Base-by-base conservation (phyloP, 2,888 invertebrate genomes). In the Lottia scabra region DNA sequence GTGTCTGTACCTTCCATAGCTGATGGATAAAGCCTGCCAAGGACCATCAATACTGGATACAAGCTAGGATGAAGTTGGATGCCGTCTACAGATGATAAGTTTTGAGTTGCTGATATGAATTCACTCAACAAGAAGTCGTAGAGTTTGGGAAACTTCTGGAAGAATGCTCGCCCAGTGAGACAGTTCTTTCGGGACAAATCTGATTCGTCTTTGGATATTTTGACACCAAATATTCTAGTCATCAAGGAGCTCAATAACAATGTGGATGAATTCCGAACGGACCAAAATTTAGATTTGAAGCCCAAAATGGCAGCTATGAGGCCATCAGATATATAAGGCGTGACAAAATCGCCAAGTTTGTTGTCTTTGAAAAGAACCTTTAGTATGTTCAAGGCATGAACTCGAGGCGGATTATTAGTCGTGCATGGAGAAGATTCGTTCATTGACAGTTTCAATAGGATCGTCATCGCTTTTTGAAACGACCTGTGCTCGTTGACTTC, bases 301-400 rank as follows among this genome's bases (percentile, higher is more conserved):
- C 95, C 95, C 16, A 90, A 89, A 38, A 97, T 91, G 3, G 96
- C 94, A 5, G 93, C 92, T 79, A 92, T 91, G 0, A 97, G 91
- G 23, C 94, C 95, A 62, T 92, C 91, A 0, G 92, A 93, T 13
- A 95, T 92, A 88, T 93, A 94, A 4, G 92, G 91, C 63, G 92
- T 91, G 0, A 95, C 93, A 73, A 92, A 90, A 75, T 95, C 95
- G 16, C 93, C 93, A 62, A 98, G 91, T 78, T 93, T 92, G 2
- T 95, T 92, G 89, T 95, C 94, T 46, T 95, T 92, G 87, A 93
- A 95, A 62, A 98, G 89, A 0, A 95, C 94, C 78, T 97, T 92
- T 79, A 98, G 90, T 70, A 97, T 94, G 89, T 98, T 97, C 81
- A 96, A 89, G n/a, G 95, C 93, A 90, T 97, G 98, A 45, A 94